phyloP scores from a whole-genome alignment of 2,888 invertebrate genomes.

The Clunio marinus region DNA sequence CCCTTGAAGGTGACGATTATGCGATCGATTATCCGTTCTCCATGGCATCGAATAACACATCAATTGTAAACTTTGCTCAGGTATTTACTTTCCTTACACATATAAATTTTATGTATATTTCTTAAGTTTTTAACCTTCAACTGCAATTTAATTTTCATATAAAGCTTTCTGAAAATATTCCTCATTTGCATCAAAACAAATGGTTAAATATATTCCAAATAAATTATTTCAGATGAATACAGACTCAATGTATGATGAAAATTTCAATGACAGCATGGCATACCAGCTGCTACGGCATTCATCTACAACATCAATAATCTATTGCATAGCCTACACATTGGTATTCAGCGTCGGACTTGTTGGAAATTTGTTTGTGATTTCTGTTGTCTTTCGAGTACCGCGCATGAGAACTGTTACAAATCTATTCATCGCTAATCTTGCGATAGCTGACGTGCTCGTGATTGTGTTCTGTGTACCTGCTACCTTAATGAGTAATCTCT shows the following conservation, averaged over 20 bases:
- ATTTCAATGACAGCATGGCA: constrained; percentile 4
- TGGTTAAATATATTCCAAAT: not conserved
- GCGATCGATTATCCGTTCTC: constrained; percentile 7
- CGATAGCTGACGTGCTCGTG: constrained; percentile 57
- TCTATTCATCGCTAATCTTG: constrained; percentile 56
- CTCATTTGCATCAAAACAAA: not conserved
- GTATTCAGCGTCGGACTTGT: constrained; percentile 52
- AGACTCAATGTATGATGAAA: not conserved
- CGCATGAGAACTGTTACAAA: constrained; percentile 55
- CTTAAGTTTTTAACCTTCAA: no score
- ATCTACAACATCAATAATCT: constrained; percentile 16
- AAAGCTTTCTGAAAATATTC: not conserved
- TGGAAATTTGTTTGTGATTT: constrained; percentile 50
- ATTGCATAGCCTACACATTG: constrained; percentile 48
- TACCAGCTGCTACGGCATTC: constrained; percentile 28
- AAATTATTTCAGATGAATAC: not conserved
- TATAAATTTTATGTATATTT: no score
- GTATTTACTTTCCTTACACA: no score
- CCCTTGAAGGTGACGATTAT: not conserved
- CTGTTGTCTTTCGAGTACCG: constrained; percentile 47
- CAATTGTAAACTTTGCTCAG: constrained; percentile 14
- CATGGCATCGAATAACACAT: constrained; percentile 8
- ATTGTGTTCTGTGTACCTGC: constrained; percentile 43
- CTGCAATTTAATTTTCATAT: not conserved
- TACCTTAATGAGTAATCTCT: constrained; percentile 34